A percentile compares a stretch with the other conserved stretches of the same genome.
phyloP scores from a whole-genome alignment of 92 coral and sea anemone genomes.

The Anthopleura xanthogrammica region DNA sequence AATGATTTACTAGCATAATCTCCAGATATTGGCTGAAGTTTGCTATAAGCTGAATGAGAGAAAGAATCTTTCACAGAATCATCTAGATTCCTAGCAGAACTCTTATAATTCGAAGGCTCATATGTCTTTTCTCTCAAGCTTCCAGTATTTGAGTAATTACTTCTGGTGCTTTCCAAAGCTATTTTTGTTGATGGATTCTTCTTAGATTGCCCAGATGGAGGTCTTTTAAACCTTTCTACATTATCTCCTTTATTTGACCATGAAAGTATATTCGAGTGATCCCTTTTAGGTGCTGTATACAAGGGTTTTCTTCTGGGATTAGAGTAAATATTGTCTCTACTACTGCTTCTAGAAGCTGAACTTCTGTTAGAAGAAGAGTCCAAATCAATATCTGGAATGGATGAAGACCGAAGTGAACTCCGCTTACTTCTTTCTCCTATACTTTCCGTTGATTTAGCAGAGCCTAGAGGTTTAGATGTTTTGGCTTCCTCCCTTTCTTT shows the following conservation, averaged over 20 bases:
- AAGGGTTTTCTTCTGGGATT: conserved; percentile 83
- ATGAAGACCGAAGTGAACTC: conserved; percentile 25
- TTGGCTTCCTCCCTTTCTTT: conserved; percentile 82
- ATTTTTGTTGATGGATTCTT: conserved; percentile 6
- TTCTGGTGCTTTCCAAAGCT: conserved; percentile 3
- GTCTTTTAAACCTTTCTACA: conserved; percentile 52
- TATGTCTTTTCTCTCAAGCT: conserved; percentile 39
- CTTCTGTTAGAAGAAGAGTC: conserved; percentile 17
- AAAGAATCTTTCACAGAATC: conserved; percentile 8
- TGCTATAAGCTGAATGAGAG: conserved; percentile 33
- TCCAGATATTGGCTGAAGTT: conserved; percentile 27
- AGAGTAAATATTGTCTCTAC: conserved; percentile 27
- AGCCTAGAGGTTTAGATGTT: conserved; percentile 20
- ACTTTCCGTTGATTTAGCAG: conserved; percentile 41
- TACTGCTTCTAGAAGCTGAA: not conserved
- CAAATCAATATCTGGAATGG: conserved; percentile 20
- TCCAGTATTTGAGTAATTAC: not conserved
- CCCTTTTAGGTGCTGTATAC: conserved; percentile 66
- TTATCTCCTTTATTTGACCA: conserved; percentile 78
- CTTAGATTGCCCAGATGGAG: conserved; percentile 58
- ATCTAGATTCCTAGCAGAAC: conserved; percentile 6
- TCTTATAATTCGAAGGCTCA: conserved; percentile 53
- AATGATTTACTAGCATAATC: conserved; percentile 27
- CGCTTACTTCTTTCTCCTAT: conserved; percentile 28
- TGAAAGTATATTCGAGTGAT: conserved; percentile 71